Percentiles rank a stretch among this genome's conserved stretches.
Conservation (phyloP, 2,113 vertebrate species). For the Calonectris borealis region DNA sequence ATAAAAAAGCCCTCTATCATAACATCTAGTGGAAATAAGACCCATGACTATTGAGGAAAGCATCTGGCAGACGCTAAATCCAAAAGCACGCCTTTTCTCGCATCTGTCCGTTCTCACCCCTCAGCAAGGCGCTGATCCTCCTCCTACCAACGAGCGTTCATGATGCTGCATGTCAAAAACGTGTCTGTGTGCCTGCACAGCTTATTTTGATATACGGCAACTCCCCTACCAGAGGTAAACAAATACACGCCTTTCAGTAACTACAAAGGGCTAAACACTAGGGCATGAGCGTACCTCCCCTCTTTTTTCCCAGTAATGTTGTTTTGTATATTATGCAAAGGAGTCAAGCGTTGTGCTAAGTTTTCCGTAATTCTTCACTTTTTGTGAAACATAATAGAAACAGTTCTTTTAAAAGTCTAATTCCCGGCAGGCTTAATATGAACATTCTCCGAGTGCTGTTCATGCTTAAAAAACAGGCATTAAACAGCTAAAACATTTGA, state of each 20-base stretch:
- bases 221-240: not conserved
- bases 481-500: conserved; percentile 9
- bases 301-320: not conserved
- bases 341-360: not conserved
- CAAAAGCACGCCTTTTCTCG: not conserved
- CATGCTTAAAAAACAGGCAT: not conserved
- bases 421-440: not conserved
- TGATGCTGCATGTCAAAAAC: rapidly evolving
- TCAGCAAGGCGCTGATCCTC: not conserved
- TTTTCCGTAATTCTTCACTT: not conserved
- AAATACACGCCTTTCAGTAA: not conserved
- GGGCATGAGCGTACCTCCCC: rapidly evolving
- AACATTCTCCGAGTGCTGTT: not conserved
- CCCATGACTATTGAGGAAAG: not conserved
- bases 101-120: not conserved
- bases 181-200: rapidly evolving
- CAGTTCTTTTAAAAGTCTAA: not conserved
- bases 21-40: not conserved
- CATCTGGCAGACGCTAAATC: not conserved
- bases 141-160: not conserved
- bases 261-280: not conserved
- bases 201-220: not conserved
- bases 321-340: not conserved
- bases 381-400: not conserved
- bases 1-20: not conserved